phyloP scores from a whole-genome alignment of 2,113 vertebrate genomes.

The Phasianus colchicus region DNA sequence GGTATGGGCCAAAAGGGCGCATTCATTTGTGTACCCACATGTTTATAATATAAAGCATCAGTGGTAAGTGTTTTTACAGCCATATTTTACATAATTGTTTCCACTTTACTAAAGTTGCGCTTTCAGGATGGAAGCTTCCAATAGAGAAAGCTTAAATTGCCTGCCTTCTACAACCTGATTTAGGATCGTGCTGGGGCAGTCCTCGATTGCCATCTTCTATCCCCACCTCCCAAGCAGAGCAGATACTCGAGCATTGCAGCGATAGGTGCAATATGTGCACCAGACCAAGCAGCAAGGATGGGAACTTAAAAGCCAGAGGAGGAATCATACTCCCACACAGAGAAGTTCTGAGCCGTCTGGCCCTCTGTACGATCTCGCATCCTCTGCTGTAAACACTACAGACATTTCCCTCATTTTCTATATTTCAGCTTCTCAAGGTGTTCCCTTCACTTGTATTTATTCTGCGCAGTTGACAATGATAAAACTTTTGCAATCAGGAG shows the following conservation, averaged over 20 bases:
- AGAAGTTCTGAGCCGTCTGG: not conserved
- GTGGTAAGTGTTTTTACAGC: not conserved
- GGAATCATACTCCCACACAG: not conserved
- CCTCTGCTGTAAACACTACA: not conserved
- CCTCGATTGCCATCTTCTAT: not conserved
- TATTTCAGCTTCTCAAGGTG: not conserved
- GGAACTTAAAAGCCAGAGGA: not conserved
- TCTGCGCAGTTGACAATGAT: not conserved
- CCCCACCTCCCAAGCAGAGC: fast-evolving
- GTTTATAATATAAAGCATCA: fast-evolving
- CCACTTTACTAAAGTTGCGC: not conserved
- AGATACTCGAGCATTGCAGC: not conserved
- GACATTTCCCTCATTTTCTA: not conserved
- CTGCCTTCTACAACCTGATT: not conserved
- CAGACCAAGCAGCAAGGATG: not conserved
- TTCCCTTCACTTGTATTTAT: not conserved
- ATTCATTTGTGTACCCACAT: not conserved
- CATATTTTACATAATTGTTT: not conserved
- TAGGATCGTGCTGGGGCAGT: not conserved
- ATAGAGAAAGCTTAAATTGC: not conserved
- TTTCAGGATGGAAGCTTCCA: not conserved
- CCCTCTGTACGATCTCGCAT: not conserved
- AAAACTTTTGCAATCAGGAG: not conserved
- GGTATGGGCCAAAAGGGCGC: not conserved
- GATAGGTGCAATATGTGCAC: not conserved